phyloP scores from a whole-genome alignment of 2,113 vertebrate species.

The Odocoileus hemionus region DNA sequence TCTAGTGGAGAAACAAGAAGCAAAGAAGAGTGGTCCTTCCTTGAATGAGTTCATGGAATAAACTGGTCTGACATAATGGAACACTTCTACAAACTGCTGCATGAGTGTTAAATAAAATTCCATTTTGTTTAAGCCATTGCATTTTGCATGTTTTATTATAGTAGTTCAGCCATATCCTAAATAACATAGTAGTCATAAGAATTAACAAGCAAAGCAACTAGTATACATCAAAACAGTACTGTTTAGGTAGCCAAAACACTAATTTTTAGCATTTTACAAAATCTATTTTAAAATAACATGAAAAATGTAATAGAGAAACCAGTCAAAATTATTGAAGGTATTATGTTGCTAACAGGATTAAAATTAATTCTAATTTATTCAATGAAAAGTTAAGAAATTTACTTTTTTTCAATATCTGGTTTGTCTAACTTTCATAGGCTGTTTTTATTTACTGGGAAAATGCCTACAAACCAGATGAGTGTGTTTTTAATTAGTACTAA shows the following conservation, averaged over 20 bases:
- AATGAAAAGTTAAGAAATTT: slow-evolving; percentile 24
- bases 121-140: not conserved
- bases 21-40: not conserved
- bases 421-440: not conserved
- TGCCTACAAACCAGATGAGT: not conserved
- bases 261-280: slow-evolving; percentile 29
- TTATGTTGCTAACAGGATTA: not conserved
- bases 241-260: not conserved
- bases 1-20: not conserved
- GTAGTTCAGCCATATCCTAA: not conserved
- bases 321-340: not conserved
- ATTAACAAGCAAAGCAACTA: slow-evolving; percentile 10
- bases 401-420: slow-evolving; percentile 4
- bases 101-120: not conserved
- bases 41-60: not conserved
- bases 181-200: not conserved
- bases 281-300: slow-evolving; percentile 30
- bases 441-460: not conserved
- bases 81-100: not conserved
- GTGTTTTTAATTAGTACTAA: not conserved
- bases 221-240: not conserved
- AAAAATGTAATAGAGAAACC: slow-evolving; percentile 22
- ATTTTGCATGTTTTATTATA: not conserved
- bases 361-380: slow-evolving; percentile 16
- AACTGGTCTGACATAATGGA: not conserved